Conservation (phyloP, 2,797 vertebrate genomes). For the Adelosebastes latens region DNA sequence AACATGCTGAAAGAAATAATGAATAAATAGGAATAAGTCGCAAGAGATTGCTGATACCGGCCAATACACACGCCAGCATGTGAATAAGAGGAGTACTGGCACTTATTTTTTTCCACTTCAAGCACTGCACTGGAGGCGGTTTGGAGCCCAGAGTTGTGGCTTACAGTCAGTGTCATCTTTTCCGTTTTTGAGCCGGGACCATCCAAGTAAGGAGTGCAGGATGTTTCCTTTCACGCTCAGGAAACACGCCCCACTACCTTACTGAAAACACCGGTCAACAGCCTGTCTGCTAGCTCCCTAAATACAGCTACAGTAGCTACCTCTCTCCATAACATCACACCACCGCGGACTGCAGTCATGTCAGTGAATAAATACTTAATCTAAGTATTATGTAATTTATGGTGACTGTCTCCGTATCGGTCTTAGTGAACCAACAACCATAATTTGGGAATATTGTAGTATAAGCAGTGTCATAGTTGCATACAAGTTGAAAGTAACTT, state of each 20-base stretch:
- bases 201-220: neutral
- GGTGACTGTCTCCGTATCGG: neutral
- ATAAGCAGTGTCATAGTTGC: neutral
- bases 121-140: neutral
- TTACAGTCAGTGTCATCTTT: neutral
- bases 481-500: slow-evolving; percentile 14
- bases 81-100: no score
- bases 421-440: neutral
- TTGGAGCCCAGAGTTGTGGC: neutral
- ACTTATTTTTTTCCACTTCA: no score
- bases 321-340: neutral
- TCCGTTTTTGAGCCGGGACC: neutral
- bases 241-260: neutral
- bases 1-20: no score
- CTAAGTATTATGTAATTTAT: neutral
- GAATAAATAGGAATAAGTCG: no score
- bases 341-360: neutral
- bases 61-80: no score
- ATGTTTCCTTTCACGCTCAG: neutral
- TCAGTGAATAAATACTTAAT: neutral
- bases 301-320: neutral
- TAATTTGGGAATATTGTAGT: neutral
- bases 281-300: neutral
- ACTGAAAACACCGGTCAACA: neutral
- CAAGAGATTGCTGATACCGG: no score